Evolutionary conservation across 2,888 invertebrate species (phyloP).

Genomic region (Maniola hyperantus): DNA sequence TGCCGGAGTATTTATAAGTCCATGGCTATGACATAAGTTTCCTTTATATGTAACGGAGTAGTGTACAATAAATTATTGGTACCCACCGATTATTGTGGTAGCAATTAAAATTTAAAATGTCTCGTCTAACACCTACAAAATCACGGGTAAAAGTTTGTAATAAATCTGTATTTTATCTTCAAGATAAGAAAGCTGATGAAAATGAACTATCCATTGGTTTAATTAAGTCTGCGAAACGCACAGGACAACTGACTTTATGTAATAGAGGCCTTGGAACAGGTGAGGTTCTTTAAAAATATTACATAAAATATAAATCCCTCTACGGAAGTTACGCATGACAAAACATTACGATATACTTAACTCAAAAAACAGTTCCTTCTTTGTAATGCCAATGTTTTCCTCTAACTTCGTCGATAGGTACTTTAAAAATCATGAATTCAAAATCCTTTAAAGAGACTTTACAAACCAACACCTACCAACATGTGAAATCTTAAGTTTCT

Average conservation of each 20-base stretch:
- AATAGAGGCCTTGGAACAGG: slow-evolving; percentile 88
- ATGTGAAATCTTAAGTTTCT: no score
- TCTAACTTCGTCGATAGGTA: not conserved
- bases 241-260: slow-evolving; percentile 91
- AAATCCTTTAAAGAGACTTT: no score
- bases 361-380: not conserved
- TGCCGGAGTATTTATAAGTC: not conserved
- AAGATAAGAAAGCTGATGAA: slow-evolving; percentile 88
- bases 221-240: slow-evolving; percentile 90
- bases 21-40: slow-evolving; percentile 1
- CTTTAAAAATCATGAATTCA: not conserved
- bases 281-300: slow-evolving; percentile 54
- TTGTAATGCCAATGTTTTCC: not conserved
- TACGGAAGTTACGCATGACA: slow-evolving; percentile 10
- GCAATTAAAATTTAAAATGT: slow-evolving; percentile 51
- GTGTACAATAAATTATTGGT: slow-evolving; percentile 7
- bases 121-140: slow-evolving; percentile 60
- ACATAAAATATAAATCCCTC: not conserved
- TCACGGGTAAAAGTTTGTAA: slow-evolving; percentile 67
- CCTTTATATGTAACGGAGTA: not conserved
- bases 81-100: not conserved
- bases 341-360: slow-evolving; percentile 1
- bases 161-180: slow-evolving; percentile 86
- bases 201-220: slow-evolving; percentile 86
- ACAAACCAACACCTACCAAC: no score